phyloP scores from a whole-genome alignment of 2,113 vertebrate genomes.

The Cichladusa arquata region DNA sequence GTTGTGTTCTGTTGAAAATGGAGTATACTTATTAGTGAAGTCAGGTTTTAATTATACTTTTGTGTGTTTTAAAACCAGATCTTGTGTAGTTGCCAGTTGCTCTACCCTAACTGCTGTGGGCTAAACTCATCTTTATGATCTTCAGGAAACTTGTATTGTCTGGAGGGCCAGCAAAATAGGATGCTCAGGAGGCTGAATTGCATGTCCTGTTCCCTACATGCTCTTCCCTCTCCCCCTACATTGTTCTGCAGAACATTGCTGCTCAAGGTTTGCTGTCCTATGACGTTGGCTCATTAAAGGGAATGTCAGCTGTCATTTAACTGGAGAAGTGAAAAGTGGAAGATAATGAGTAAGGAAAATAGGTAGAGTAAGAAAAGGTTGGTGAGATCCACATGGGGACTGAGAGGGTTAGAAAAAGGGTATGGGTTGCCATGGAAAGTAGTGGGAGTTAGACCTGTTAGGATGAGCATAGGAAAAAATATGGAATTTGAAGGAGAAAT shows the following conservation, averaged over 20 bases:
- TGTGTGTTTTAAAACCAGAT: conserved; percentile 26
- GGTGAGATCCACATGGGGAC: not conserved
- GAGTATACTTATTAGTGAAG: not conserved
- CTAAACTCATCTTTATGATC: not conserved
- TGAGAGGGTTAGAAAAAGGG: not conserved
- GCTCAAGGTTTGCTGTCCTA: not conserved
- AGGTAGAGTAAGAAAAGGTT: not conserved
- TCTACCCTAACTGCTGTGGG: not conserved
- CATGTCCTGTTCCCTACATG: not conserved
- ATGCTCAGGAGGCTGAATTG: not conserved
- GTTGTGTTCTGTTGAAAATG: not conserved
- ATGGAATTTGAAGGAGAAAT: not conserved
- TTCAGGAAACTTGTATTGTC: not conserved
- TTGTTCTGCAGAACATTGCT: not conserved
- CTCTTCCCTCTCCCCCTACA: not conserved
- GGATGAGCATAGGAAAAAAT: not conserved
- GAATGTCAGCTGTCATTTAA: not conserved
- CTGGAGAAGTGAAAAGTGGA: not conserved
- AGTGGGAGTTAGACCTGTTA: not conserved
- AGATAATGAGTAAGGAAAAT: not conserved
- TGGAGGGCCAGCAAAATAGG: not conserved
- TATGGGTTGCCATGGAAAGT: not conserved
- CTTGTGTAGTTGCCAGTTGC: not conserved
- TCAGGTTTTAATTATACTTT: conserved; percentile 46
- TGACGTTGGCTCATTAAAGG: not conserved